Evolutionary conservation across 2,797 vertebrate species (phyloP), one percentile per base, ranked within the genome.

Genomic region (Rhodeus uyekii): DNA sequence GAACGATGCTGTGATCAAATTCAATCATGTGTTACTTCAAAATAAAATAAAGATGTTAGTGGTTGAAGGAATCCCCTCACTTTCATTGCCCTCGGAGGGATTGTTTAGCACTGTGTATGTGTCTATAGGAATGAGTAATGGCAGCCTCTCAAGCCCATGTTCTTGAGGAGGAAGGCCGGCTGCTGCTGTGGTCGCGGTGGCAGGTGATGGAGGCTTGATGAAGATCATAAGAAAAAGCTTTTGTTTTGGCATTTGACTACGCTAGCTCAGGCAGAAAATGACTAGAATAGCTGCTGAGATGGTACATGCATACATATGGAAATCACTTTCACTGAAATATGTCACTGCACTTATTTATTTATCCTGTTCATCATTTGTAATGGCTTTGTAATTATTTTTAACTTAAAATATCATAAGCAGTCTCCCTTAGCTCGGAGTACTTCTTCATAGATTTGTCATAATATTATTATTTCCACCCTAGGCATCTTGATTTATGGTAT

Each of bases 391-490:
- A 72, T 77, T 71, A 14, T 58, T 78, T 53, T 65, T 78, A 8
- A 9, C 36, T 72, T 81, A 18, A 81, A 77, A 72, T 46, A 55
- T 53, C 36, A 34, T 12, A 82, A 22, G 48, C 50, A 42, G 46
- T 48, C 27, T 73, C 14, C 46, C 55, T 72, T 55, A 48, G 36
- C 32, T 80, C n/a, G 9, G 18, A 78, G 36, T 36, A 27, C 61
- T 84, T 71, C 81, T 76, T 86, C 67, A 80, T 9, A 77, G 18
- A 29, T 46, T 75, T 86, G 76, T 82, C 86, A 86, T 80, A 84
- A 87, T 87, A 83, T 85, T 87, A 69, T 86, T n/a, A n/a, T 84
- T 84, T 86, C 76, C 78, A 79, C 42, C 65, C 77, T 4, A 29
- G 50, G 16, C 58, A 65, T 14, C 27, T 42, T 80, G 76, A 84